phyloP scores from a whole-genome alignment of 2,797 vertebrate genomes.

The Tenualosa thibaudeaui region DNA sequence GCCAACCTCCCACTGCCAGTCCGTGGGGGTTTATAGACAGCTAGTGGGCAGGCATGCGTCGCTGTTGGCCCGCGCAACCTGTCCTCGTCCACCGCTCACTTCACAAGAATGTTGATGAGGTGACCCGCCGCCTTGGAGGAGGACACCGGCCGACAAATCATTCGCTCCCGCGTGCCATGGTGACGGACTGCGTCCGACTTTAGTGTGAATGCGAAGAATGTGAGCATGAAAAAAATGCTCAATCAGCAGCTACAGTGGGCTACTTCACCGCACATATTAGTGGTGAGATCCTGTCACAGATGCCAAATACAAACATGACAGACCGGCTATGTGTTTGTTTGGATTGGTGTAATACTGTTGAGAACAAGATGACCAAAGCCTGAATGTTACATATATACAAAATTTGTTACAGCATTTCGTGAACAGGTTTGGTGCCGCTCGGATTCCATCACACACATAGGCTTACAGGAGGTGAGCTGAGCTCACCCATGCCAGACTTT shows the following conservation, averaged over 20 bases:
- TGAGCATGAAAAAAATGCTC: not conserved
- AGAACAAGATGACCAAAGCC: not conserved
- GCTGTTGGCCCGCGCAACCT: constrained; percentile 64
- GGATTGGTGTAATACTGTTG: not conserved
- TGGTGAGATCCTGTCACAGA: not conserved
- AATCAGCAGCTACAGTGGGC: not conserved
- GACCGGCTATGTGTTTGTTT: constrained; percentile 10
- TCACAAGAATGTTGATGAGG: constrained; percentile 74
- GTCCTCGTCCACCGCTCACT: constrained; percentile 45
- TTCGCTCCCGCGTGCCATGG: constrained; percentile 10
- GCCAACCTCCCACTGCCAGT: constrained; percentile 25
- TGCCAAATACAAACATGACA: not conserved
- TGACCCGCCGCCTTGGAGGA: constrained; percentile 55
- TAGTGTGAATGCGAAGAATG: constrained; percentile 22
- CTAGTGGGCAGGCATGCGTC: constrained; percentile 56
- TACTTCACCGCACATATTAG: not conserved
- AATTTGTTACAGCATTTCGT: not conserved
- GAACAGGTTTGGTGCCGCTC: not conserved
- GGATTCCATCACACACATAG: not conserved
- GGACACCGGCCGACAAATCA: constrained; percentile 40
- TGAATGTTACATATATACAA: not conserved
- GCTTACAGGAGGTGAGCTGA: not conserved
- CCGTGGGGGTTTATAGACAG: constrained; percentile 41
- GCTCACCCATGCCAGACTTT: not conserved
- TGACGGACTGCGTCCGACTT: constrained; percentile 6